These are phyloP conservation scores for Epizoanthus illoricatus DNA, from an alignment of 92 coral and sea anemone genomes.

Conservation along the genomic window DNA sequence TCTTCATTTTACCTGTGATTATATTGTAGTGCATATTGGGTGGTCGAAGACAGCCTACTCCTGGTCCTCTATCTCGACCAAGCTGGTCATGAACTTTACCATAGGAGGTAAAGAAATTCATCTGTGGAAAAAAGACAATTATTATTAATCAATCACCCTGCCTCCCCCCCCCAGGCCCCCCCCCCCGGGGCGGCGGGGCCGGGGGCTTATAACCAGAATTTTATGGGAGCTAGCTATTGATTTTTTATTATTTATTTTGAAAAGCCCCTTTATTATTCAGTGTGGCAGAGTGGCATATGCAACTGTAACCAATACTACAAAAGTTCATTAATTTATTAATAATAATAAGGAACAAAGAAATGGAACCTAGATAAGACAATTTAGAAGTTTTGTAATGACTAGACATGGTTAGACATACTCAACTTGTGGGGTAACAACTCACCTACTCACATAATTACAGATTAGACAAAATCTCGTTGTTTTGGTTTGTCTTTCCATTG, in stretches of 20 bases:
- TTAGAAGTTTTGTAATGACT: too few relatives aligned
- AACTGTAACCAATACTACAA: too few relatives aligned
- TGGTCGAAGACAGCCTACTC: constrained; percentile 43
- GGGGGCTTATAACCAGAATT: too few relatives aligned
- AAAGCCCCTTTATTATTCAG: not conserved
- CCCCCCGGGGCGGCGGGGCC: too few relatives aligned
- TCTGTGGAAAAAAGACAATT: constrained; percentile 47
- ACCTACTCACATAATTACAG: constrained; percentile 99
- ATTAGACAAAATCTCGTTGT: constrained; percentile 97
- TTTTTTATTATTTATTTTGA: not conserved
- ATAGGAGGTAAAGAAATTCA: constrained; percentile 83
- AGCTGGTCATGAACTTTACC: constrained; percentile 65
- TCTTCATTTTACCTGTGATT: constrained; percentile 61
- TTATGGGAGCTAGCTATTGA: too few relatives aligned
- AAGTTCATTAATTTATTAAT: too few relatives aligned
- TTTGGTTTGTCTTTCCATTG: constrained; percentile 96
- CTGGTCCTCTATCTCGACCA: constrained; percentile 72
- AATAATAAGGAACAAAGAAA: too few relatives aligned
- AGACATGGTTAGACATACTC: too few relatives aligned
- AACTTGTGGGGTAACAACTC: too few relatives aligned
- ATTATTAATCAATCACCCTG: not conserved
- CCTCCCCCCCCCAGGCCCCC: too few relatives aligned
- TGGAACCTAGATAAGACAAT: too few relatives aligned
- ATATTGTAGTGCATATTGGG: constrained; percentile 51
- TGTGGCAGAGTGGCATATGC: too few relatives aligned